Base-by-base conservation (phyloP, 2,888 invertebrate genomes). In the Sarcophaga variegata region DNA sequence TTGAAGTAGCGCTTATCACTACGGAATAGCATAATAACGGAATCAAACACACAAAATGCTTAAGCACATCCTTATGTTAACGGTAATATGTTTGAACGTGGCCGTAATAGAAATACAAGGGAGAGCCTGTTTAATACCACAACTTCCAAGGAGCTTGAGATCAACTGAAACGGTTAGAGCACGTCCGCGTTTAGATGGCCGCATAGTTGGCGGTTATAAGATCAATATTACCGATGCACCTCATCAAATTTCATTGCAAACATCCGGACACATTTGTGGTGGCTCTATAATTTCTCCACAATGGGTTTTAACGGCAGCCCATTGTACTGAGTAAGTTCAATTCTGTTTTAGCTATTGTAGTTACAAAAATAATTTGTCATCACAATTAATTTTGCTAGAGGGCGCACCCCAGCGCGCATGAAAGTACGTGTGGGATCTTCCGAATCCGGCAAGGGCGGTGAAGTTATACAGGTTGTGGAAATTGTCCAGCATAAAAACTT, bases 401-500 rank as follows among this genome's bases (percentile, higher is more conserved):
- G 91, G 0, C 91, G 90, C 74, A 89, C 89, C 0, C 89, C 92
- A 0, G 88, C 90, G 3, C 85, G 88, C 0, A 69, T 93, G 2
- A 90, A 89, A 60, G 91, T 96, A 0, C 94, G 95, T 0, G 94
- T 94, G 12, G 96, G 96, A 2, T 95, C 95, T 6, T 94, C 95
- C 0, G 94, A 93, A 60, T 93, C 92, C 22, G 90, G 92, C 0
- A 67, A 89, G 0, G 95, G 94, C 0, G 96, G 96, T 0, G 88
- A 92, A 54, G 4, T 95, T 0, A 92, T 95, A 8, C 92, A 93
- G 14, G 94, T 95, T 0, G 93, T 93, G 0, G 93, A 94, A 70
- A 90, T 95, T 10, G 89, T 94, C 2, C 93, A 93, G 81, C 95
- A 96, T 88, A 94, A 94, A 17, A 91, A 93, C 11, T 96, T 95